A percentile compares a stretch with the other conserved stretches of the same genome.
These are phyloP conservation scores for Brachyalestes nurse DNA, from an alignment of 2,797 vertebrate genomes.

Conservation along the genomic window DNA sequence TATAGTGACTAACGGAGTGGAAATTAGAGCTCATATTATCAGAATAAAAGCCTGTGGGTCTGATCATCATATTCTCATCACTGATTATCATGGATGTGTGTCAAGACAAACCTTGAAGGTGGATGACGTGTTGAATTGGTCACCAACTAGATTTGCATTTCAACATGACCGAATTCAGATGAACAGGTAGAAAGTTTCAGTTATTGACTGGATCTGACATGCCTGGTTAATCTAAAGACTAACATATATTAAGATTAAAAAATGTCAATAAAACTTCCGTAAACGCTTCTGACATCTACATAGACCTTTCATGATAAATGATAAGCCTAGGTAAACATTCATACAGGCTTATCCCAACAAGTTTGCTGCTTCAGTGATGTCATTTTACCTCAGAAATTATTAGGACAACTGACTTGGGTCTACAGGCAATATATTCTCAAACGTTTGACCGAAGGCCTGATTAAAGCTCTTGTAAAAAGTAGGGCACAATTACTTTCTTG, in stretches of 20 bases:
- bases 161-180: background rate
- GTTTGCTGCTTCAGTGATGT: too few species aligned
- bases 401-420: too few species aligned
- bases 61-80: background rate
- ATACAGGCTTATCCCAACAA: too few species aligned
- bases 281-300: too few species aligned
- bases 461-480: conserved; percentile 3
- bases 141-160: background rate
- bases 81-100: background rate
- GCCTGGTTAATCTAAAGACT: too few species aligned
- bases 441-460: background rate
- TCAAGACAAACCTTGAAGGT: background rate
- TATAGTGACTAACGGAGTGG: conserved; percentile 38
- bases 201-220: too few species aligned
- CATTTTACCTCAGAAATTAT: too few species aligned
- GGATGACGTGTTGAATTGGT: background rate
- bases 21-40: conserved; percentile 30
- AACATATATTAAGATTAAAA: too few species aligned
- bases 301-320: too few species aligned
- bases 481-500: conserved; percentile 25
- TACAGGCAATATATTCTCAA: background rate
- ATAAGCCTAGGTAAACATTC: too few species aligned
- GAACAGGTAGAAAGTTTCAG: background rate
- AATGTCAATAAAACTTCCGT: too few species aligned
- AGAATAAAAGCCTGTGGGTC: background rate